A percentile compares a stretch with the other conserved stretches of the same genome.
Conservation (phyloP, 2,113 vertebrate genomes). For the Podarcis muralis region DNA sequence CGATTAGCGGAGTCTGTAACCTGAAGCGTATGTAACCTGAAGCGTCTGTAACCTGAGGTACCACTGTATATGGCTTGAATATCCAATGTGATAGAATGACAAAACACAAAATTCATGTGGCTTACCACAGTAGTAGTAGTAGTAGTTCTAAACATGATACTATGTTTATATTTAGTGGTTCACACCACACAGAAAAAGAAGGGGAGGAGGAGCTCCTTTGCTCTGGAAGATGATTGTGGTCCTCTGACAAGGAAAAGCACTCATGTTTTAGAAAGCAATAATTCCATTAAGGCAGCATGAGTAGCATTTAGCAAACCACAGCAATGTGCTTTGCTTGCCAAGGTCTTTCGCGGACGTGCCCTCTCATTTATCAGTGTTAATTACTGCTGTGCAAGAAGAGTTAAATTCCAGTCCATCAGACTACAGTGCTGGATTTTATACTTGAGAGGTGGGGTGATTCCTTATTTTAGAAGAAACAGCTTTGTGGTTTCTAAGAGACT, state of each 20-base stretch:
- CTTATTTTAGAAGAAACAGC: not conserved
- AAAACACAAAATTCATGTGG: constrained; percentile 21
- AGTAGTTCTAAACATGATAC: constrained; percentile 9
- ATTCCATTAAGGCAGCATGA: constrained; percentile 17
- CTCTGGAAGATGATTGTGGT: constrained; percentile 2
- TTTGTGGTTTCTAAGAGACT: not conserved
- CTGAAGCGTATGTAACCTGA: no score
- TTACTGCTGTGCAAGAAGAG: not conserved
- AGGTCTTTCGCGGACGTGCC: not conserved
- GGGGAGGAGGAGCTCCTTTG: not conserved
- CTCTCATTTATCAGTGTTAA: constrained; percentile 1
- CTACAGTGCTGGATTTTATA: not conserved
- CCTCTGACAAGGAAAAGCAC: not conserved
- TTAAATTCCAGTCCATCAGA: constrained; percentile 1
- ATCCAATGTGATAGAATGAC: not conserved
- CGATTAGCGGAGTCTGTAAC: no score
- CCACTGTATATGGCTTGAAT: fast-evolving
- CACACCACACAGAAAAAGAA: constrained; percentile 13
- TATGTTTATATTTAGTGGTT: not conserved
- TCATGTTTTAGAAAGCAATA: not conserved
- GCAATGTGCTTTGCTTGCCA: not conserved
- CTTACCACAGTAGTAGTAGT: constrained; percentile 34
- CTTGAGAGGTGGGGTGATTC: not conserved
- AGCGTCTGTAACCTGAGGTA: no score
- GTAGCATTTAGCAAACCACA: constrained; percentile 24